phyloP scores from a whole-genome alignment of 2,113 vertebrate species.

The Bettongia penicillata region DNA sequence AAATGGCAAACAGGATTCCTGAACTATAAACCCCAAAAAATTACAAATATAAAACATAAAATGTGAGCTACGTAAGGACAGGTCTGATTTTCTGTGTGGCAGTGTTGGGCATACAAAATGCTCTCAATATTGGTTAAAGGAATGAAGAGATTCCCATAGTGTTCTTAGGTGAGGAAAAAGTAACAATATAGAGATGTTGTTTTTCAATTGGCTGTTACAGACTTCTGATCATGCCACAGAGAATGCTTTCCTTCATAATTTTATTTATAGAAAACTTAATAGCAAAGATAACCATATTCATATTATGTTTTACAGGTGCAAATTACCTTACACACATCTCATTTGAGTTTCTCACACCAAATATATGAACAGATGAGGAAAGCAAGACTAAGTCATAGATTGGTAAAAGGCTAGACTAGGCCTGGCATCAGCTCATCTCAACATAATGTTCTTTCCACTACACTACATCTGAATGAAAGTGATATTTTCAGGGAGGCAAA shows the following conservation, averaged over 20 bases:
- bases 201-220: background rate
- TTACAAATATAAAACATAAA: background rate
- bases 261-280: background rate
- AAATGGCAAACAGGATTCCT: background rate
- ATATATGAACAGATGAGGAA: background rate
- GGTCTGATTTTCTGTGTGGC: background rate
- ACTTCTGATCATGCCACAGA: background rate
- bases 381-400: background rate
- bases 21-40: background rate
- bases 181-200: background rate
- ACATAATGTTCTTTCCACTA: background rate
- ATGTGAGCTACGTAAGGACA: background rate
- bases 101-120: background rate
- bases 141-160: background rate
- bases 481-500: background rate
- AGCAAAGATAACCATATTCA: background rate
- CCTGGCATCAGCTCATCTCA: background rate
- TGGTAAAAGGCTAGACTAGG: background rate
- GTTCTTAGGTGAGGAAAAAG: background rate
- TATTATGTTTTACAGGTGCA: background rate
- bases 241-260: background rate
- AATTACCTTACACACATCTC: background rate
- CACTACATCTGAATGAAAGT: background rate
- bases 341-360: background rate
- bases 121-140: background rate